phyloP scores from a whole-genome alignment of 2,113 vertebrate genomes.

The Paraplagusia blochii region DNA sequence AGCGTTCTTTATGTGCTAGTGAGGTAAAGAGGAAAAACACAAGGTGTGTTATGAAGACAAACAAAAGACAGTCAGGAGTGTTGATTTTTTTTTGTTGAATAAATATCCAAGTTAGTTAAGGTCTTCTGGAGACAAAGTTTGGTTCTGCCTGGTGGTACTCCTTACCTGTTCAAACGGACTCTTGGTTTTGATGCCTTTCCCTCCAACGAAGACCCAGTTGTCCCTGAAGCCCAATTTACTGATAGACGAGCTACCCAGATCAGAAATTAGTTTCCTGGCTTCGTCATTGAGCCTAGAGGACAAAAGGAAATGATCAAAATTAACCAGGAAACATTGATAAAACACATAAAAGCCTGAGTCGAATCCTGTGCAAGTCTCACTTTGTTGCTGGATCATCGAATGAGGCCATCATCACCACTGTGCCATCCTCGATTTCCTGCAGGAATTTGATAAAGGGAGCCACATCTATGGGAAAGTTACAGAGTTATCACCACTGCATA shows the following conservation, averaged over 20 bases:
- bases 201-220: conserved; percentile 98
- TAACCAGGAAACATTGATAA: neutral
- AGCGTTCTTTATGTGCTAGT: conserved; percentile 93
- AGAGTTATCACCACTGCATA: neutral
- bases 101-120: too few relatives aligned
- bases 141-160: neutral
- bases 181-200: conserved; percentile 98
- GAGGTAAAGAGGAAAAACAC: conserved; percentile 17
- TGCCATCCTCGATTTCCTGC: conserved; percentile 87
- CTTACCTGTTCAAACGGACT: conserved; percentile 97
- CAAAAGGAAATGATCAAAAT: conserved; percentile 3
- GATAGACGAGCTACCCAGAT: conserved; percentile 85
- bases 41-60: too few relatives aligned
- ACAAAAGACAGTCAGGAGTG: too few relatives aligned
- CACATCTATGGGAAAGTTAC: conserved; percentile 77
- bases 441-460: conserved; percentile 85
- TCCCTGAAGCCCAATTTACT: conserved; percentile 85
- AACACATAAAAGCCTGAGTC: too few relatives aligned
- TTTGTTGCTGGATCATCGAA: conserved; percentile 93
- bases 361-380: conserved; percentile 67
- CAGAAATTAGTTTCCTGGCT: conserved; percentile 83
- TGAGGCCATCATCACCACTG: conserved; percentile 90
- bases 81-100: too few relatives aligned
- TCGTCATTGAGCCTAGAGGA: conserved; percentile 85
- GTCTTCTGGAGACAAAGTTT: too few relatives aligned